Evolutionary conservation across 2,888 invertebrate species (phyloP).

Genomic region (Meiosimyza platycephala): DNA sequence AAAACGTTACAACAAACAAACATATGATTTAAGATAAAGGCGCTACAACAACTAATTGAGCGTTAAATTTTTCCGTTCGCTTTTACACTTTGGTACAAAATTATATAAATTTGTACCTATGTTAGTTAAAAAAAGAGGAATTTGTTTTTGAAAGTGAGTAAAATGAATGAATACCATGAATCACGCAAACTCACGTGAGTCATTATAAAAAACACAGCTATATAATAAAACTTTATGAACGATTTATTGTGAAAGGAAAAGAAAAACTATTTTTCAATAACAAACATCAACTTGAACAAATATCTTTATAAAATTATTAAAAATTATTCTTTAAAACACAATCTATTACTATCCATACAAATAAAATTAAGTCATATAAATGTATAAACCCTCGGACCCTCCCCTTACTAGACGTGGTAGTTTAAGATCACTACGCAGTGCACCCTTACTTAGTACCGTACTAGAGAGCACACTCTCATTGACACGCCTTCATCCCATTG

Average conservation of each 20-base stretch:
- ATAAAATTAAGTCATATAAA: conserved; percentile 52
- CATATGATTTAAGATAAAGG: conserved; percentile 30
- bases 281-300: no score
- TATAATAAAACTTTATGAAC: not conserved
- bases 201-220: conserved; percentile 14
- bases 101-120: conserved; percentile 1
- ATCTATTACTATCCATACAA: not conserved
- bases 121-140: not conserved
- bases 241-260: conserved; percentile 2
- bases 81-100: not conserved
- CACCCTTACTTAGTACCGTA: conserved; percentile 67
- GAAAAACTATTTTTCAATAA: conserved; percentile 11
- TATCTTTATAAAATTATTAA: no score
- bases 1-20: conserved; percentile 40
- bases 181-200: conserved; percentile 48
- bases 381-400: conserved; percentile 65
- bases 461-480: conserved; percentile 67
- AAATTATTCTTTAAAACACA: not conserved
- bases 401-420: conserved; percentile 65
- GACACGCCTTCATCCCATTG: conserved; percentile 67
- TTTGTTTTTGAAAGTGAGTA: conserved; percentile 10
- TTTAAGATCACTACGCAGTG: conserved; percentile 68
- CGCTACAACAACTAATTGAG: conserved; percentile 37
- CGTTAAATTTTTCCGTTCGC: conserved; percentile 39
- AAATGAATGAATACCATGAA: not conserved